phyloP scores from a whole-genome alignment of 2,113 vertebrate genomes.

The Indicator indicator region DNA sequence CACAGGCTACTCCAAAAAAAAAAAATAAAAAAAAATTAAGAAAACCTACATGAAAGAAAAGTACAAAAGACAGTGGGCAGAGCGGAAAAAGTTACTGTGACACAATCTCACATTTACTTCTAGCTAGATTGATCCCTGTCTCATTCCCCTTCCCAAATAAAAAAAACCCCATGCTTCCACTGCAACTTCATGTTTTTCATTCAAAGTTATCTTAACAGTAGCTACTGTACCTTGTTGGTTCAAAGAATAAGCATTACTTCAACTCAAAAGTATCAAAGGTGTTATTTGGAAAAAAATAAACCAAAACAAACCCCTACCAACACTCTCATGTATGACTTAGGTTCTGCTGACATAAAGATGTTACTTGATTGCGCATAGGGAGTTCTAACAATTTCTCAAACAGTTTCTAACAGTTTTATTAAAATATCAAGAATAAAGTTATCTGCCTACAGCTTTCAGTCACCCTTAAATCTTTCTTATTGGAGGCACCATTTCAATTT shows the following conservation, averaged over 20 bases:
- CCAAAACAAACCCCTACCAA: not conserved
- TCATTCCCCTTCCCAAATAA: not conserved
- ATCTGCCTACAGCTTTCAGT: not conserved
- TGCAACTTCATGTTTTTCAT: not conserved
- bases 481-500: not conserved
- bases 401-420: not conserved
- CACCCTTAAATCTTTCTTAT: not conserved
- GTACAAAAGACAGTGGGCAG: not conserved
- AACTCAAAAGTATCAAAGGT: not conserved
- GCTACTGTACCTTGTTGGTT: not conserved
- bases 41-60: not conserved
- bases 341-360: not conserved
- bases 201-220: not conserved
- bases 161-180: not conserved
- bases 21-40: not conserved
- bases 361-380: not conserved
- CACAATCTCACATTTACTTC: not conserved
- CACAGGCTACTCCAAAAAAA: not conserved
- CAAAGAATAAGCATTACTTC: not conserved
- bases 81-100: not conserved
- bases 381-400: not conserved
- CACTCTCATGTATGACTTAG: not conserved
- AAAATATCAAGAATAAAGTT: not conserved
- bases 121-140: not conserved
- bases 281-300: not conserved